phyloP scores from a whole-genome alignment of 2,113 vertebrate genomes.

The Ariopsis seemanni region DNA sequence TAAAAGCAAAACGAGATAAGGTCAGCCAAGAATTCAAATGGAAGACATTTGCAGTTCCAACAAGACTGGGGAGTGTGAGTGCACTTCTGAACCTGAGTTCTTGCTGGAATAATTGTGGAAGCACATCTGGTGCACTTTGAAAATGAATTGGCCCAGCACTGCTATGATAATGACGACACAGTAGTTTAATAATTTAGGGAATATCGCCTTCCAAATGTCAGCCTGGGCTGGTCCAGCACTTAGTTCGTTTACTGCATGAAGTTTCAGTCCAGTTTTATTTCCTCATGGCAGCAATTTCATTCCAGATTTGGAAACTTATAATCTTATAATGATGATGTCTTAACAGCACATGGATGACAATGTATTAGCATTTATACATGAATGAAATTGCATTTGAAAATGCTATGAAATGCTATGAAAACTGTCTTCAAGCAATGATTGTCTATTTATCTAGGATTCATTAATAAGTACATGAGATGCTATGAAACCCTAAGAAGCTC shows the following conservation, averaged over 20 bases:
- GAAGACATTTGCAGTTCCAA: constrained; percentile 62
- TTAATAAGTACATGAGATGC: background rate
- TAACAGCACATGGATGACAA: background rate
- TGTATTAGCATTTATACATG: background rate
- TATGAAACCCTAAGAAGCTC: background rate
- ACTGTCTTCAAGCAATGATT: background rate
- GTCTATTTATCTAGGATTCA: background rate
- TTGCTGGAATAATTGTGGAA: constrained; percentile 59
- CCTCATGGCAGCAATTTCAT: constrained; percentile 8
- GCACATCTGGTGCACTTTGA: constrained; percentile 71
- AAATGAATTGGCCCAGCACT: constrained; percentile 58
- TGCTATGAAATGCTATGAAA: too few species aligned
- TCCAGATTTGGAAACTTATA: constrained; percentile 9
- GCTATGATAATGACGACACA: constrained; percentile 59
- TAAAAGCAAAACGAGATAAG: constrained; percentile 55
- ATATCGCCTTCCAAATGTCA: constrained; percentile 62
- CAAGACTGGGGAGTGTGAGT: constrained; percentile 58
- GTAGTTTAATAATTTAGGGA: constrained; percentile 62
- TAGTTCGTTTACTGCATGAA: constrained; percentile 51
- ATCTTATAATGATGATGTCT: background rate
- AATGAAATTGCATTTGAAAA: too few species aligned
- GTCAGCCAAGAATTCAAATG: constrained; percentile 64
- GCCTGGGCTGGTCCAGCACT: constrained; percentile 50
- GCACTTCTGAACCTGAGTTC: constrained; percentile 57
- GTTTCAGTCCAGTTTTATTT: constrained; percentile 41